Evolutionary conservation across 2,888 invertebrate species (phyloP).

Genomic region (Drosophila prolongata): DNA sequence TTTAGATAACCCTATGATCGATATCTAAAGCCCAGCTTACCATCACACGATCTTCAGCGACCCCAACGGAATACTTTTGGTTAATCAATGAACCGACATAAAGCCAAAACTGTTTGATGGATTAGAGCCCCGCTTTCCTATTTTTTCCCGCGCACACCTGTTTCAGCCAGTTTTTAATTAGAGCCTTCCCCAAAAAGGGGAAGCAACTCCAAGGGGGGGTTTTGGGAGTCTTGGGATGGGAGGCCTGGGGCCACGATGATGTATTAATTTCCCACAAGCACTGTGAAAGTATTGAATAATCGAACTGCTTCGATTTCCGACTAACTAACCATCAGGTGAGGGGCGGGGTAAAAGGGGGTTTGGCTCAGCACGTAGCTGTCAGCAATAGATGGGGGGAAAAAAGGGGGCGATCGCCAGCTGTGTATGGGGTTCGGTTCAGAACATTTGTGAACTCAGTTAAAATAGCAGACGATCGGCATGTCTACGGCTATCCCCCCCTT

Average conservation of each 20-base stretch:
- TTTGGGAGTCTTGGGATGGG: constrained; percentile 6
- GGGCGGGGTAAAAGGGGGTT: background rate
- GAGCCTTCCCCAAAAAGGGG: constrained; percentile 9
- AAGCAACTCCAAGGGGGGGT: background rate
- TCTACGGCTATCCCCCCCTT: background rate
- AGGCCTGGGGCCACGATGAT: constrained; percentile 55
- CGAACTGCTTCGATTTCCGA: constrained; percentile 43
- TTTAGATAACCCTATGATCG: background rate
- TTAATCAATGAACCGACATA: constrained; percentile 26
- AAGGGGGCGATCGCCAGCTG: constrained; percentile 56
- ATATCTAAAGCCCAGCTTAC: background rate
- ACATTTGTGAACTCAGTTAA: constrained; percentile 77
- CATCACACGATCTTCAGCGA: background rate
- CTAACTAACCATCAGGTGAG: constrained; percentile 30
- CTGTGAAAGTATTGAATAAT: constrained; percentile 72
- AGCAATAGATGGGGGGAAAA: constrained; percentile 52
- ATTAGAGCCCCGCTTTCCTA: constrained; percentile 11
- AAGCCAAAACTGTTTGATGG: constrained; percentile 23
- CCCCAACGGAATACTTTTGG: constrained; percentile 16
- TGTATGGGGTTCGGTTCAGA: constrained; percentile 47
- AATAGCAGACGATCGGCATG: constrained; percentile 63
- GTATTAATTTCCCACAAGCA: constrained; percentile 74
- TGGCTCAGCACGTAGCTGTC: constrained; percentile 72
- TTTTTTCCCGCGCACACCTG: constrained; percentile 30
- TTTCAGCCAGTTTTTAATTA: constrained; percentile 33